These are phyloP conservation scores for Drosophila bipectinata DNA, from an alignment of 1,140 invertebrate genomes.

Conservation along the genomic window DNA sequence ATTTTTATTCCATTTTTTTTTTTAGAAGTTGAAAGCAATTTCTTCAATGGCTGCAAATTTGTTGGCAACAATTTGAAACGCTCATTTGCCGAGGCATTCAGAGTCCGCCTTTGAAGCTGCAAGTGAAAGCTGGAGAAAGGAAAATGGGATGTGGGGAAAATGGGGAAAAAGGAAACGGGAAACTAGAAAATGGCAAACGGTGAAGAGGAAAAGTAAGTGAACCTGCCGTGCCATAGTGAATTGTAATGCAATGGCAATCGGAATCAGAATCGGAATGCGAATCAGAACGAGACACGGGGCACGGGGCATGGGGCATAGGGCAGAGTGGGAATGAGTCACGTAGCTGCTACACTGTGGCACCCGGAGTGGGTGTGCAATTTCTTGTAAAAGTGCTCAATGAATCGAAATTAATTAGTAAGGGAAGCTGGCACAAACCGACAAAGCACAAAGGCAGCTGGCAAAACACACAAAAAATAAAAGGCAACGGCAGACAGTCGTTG, in stretches of 20 bases:
- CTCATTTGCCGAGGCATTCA: conserved; percentile 72
- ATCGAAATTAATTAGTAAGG: conserved; percentile 81
- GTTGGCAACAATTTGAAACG: conserved; percentile 78
- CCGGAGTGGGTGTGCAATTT: conserved; percentile 75
- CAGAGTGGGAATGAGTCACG: conserved; percentile 33
- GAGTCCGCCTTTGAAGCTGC: conserved; percentile 60
- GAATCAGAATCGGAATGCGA: conserved; percentile 43
- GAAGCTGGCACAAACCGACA: conserved; percentile 62
- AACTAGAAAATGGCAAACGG: conserved; percentile 14
- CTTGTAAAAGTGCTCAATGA: conserved; percentile 82
- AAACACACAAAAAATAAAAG: conserved; percentile 24
- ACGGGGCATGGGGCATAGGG: background rate
- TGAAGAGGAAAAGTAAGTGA: conserved; percentile 35
- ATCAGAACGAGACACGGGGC: conserved; percentile 3
- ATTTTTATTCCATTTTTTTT: conserved; percentile 6
- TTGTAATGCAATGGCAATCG: conserved; percentile 69
- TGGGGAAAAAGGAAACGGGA: conserved; percentile 1
- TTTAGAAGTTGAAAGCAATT: conserved; percentile 52
- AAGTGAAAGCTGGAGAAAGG: conserved; percentile 21
- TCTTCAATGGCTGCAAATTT: conserved; percentile 76
- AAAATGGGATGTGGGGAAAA: conserved; percentile 24
- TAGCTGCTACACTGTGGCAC: conserved; percentile 39
- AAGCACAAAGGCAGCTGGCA: conserved; percentile 33
- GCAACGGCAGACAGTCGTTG: conserved; percentile 20
- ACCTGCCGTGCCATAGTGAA: conserved; percentile 49